phyloP scores from a whole-genome alignment of 2,113 vertebrate species.

The Chaetodon trifascialis region DNA sequence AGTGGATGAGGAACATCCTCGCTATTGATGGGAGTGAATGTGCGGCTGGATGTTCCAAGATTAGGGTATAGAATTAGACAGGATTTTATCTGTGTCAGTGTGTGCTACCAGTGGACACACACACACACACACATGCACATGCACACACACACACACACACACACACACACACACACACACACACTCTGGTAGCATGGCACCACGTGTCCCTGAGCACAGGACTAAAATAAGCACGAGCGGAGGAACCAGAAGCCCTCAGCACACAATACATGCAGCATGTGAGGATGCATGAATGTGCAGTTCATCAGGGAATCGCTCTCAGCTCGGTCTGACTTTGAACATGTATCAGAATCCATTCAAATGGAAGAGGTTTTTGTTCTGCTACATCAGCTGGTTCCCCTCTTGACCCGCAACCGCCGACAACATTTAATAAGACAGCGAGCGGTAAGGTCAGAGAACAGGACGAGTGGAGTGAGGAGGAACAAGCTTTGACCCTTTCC shows the following conservation, averaged over 20 bases:
- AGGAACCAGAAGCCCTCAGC: slow-evolving; percentile 47
- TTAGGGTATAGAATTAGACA: slow-evolving; percentile 75
- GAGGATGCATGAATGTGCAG: slow-evolving; percentile 44
- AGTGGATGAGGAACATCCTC: slow-evolving; percentile 35
- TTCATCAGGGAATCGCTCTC: slow-evolving; percentile 29
- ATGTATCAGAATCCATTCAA: slow-evolving; percentile 48
- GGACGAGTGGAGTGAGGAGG: slow-evolving; percentile 16
- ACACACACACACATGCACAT: slow-evolving; percentile 5
- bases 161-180: not conserved
- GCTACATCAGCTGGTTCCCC: slow-evolving; percentile 42
- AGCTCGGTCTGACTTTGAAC: slow-evolving; percentile 54
- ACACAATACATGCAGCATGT: slow-evolving; percentile 48
- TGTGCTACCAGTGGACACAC: slow-evolving; percentile 27
- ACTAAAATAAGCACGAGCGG: slow-evolving; percentile 62
- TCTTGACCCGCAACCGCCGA: slow-evolving; percentile 19
- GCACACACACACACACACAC: not conserved
- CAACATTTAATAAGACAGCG: slow-evolving; percentile 50
- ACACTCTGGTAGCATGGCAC: slow-evolving; percentile 21
- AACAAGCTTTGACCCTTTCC: slow-evolving; percentile 48
- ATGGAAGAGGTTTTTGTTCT: slow-evolving; percentile 35
- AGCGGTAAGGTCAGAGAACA: slow-evolving; percentile 52
- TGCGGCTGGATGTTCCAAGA: slow-evolving; percentile 71
- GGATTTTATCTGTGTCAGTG: slow-evolving; percentile 71
- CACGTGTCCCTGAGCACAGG: slow-evolving; percentile 49
- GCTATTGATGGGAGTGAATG: slow-evolving; percentile 44